These are phyloP conservation scores for Platycheirus rosarum DNA, from an alignment of 2,888 invertebrate species.

Conservation along the genomic window DNA sequence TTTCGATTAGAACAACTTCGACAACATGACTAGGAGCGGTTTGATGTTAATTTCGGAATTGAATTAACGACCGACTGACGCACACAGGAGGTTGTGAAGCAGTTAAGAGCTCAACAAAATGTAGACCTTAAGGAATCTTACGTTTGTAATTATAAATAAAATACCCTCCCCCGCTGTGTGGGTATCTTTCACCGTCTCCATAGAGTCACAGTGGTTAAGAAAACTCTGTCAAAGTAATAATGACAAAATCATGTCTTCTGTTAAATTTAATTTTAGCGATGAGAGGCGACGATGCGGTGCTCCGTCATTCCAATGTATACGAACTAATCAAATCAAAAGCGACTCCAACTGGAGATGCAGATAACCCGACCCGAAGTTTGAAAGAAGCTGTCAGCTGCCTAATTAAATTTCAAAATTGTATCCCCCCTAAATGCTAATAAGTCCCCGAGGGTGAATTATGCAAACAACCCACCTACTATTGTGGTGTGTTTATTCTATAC, in stretches of 20 bases:
- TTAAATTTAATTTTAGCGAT: conserved; percentile 65
- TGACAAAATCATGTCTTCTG: conserved; percentile 69
- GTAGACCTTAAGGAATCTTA: conserved; percentile 37
- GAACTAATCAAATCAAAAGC: conserved; percentile 70
- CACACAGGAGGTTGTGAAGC: not conserved
- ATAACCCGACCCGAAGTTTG: conserved; percentile 40
- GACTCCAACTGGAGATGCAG: conserved; percentile 40
- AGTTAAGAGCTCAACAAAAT: not conserved
- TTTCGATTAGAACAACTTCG: conserved; percentile 69
- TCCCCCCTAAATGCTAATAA: conserved; percentile 71
- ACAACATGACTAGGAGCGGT: conserved; percentile 67
- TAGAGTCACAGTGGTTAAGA: conserved; percentile 35
- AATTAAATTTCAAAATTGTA: conserved; percentile 73
- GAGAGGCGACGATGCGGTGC: conserved; percentile 12
- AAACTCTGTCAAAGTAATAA: conserved; percentile 67
- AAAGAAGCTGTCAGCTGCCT: conserved; percentile 71
- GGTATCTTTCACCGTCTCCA: not conserved
- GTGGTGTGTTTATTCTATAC: conserved; percentile 3
- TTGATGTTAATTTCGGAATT: conserved; percentile 47
- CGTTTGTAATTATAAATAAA: conserved; percentile 25
- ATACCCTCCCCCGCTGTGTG: not conserved
- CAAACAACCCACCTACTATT: conserved; percentile 67
- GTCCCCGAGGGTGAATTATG: conserved; percentile 64
- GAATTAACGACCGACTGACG: conserved; percentile 48
- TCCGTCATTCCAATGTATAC: conserved; percentile 30